Base-by-base conservation (phyloP, 2,888 invertebrate genomes). In the Mamestra brassicae region DNA sequence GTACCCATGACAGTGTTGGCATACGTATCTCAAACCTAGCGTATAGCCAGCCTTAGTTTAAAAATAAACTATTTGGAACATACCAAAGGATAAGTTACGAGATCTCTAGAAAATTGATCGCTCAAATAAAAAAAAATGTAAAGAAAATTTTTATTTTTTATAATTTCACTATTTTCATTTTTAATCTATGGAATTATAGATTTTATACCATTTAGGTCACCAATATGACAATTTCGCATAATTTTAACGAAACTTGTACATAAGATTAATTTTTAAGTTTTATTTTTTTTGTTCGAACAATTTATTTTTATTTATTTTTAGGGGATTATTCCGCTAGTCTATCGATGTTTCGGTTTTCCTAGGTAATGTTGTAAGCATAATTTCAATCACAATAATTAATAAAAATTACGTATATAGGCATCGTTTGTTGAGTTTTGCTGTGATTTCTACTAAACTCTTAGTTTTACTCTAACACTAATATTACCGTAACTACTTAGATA, bases 81-180 rank as follows among this genome's bases (percentile, higher is more conserved):
- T 94, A 94, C 95, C 94, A 95, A 95, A 95, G 95, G 90, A 85
- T 92, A 92, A 91, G 89, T 92, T 90, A 91, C 84, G 78, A 91
- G 93, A 94, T 93, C 91, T 94, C 90, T 90, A 86, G 86, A 85
- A 87, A 90, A 90, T 86, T 78, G 78, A 86, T 85, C 81, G 90
- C 92, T 93, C 92, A 91, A 92, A 87, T 81, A 75, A 81, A 80
- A 81, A 87, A 85, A 76, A 63, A 78, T 58, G 7, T 64, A 74
- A 71, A 71, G 66, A 74, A 78, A 80, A 73, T 81, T 83, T 83
- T 58, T 76, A 79, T 71, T 85, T 83, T 82, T 73, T 71, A 64
- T 74, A 55, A 72, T 80, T 71, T 80, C 75, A 80, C 71, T 78
- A 72, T 58, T 38, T 80, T 80, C 52, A 42, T 75, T 78, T 74